These are phyloP conservation scores for Lasioglossum malachurum DNA, from an alignment of 2,888 invertebrate species.

Conservation along the genomic window DNA sequence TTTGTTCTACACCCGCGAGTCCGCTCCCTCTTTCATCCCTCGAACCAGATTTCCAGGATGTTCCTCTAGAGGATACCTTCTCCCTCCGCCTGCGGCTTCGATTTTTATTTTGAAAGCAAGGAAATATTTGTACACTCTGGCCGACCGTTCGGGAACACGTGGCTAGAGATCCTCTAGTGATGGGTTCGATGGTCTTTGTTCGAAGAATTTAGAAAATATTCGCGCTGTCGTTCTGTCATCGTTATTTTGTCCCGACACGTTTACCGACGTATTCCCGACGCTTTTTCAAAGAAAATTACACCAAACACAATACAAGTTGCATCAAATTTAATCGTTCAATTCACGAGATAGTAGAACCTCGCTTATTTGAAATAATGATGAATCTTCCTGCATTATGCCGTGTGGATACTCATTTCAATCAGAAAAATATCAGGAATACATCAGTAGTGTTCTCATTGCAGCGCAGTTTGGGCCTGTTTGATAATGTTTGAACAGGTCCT, in stretches of 20 bases:
- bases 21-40: neutral
- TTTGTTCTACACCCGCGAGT: neutral
- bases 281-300: neutral
- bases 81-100: neutral
- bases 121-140: neutral
- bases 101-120: neutral
- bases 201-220: neutral
- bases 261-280: neutral
- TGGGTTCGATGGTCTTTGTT: neutral
- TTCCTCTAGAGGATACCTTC: neutral
- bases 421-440: neutral
- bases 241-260: neutral
- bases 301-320: neutral
- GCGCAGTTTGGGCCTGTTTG: neutral
- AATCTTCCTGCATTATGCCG: neutral
- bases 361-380: neutral
- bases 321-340: neutral
- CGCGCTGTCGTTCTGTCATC: neutral
- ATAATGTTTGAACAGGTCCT: neutral
- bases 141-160: neutral
- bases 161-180: neutral
- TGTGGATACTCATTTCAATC: neutral
- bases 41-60: neutral
- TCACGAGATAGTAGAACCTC: neutral
- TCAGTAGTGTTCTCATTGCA: neutral